phyloP scores from a whole-genome alignment of 1,140 invertebrate species.

The Pectinophora gossypiella region DNA sequence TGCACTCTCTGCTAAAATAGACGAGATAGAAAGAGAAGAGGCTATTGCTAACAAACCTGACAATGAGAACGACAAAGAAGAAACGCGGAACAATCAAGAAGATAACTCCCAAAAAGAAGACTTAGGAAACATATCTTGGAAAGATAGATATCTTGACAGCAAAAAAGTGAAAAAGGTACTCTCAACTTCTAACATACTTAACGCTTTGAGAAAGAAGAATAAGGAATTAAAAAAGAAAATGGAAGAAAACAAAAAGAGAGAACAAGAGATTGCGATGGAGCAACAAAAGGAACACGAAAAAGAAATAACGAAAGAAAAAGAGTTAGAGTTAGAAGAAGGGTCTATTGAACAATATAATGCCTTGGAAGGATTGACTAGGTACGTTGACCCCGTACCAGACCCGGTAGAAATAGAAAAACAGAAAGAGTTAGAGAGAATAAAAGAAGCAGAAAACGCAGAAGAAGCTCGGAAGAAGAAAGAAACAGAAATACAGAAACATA shows the following conservation, averaged over 20 bases:
- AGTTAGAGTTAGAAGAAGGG: conserved; percentile 43
- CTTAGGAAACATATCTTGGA: conserved; percentile 65
- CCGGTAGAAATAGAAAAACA: conserved; percentile 19
- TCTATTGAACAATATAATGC: conserved; percentile 66
- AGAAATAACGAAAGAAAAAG: conserved; percentile 7
- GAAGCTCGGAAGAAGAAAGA: conserved; percentile 5
- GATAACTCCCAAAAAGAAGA: conserved; percentile 18
- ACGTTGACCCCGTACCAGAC: conserved; percentile 53
- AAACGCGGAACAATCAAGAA: conserved; percentile 16
- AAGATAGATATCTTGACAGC: conserved; percentile 67
- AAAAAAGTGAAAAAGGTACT: conserved; percentile 76
- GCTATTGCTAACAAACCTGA: conserved; percentile 36
- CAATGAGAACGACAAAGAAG: conserved; percentile 16
- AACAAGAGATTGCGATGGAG: conserved; percentile 12
- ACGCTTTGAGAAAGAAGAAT: conserved; percentile 77
- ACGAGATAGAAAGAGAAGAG: conserved; percentile 53
- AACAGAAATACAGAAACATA: conserved; percentile 4
- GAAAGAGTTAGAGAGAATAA: conserved; percentile 1
- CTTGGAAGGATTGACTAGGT: conserved; percentile 60
- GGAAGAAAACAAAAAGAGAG: conserved; percentile 40
- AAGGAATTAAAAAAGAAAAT: conserved; percentile 74
- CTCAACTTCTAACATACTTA: conserved; percentile 73
- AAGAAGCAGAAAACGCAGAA: conserved; percentile 3
- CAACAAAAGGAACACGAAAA: conserved; percentile 10
- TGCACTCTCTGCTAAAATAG: conserved; percentile 65